A percentile compares a stretch with the other conserved stretches of the same genome.
These are phyloP conservation scores for Urophycis tenuis DNA, from an alignment of 2,797 vertebrate species.

Conservation along the genomic window DNA sequence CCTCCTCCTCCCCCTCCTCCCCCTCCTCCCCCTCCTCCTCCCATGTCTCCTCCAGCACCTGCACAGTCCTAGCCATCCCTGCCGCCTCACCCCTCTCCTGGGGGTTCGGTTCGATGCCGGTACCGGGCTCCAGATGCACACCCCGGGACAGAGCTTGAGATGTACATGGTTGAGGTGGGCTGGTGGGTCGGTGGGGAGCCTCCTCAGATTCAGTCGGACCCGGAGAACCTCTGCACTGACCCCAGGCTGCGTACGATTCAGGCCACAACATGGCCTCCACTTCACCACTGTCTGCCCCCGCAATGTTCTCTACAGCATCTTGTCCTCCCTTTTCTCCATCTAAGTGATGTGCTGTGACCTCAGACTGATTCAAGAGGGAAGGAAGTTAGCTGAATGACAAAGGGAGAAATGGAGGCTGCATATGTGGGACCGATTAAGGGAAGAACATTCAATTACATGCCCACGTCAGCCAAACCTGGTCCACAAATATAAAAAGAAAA, in stretches of 20 bases:
- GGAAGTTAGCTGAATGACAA: background rate
- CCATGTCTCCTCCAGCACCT: background rate
- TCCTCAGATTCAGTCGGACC: background rate
- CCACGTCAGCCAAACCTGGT: background rate
- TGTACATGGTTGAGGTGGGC: background rate
- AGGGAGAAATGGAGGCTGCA: background rate
- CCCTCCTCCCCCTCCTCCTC: background rate
- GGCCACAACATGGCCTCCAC: background rate
- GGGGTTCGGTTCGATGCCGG: background rate
- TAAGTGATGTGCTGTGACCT: constrained; percentile 3
- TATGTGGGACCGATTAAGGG: background rate
- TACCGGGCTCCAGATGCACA: background rate
- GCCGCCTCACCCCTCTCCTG: background rate
- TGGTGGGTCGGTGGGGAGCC: background rate
- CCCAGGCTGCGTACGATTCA: background rate
- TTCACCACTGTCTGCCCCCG: background rate
- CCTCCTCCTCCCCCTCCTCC: background rate
- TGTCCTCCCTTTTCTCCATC: constrained; percentile 2
- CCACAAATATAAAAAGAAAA: background rate
- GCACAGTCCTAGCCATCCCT: background rate
- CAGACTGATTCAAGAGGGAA: constrained; percentile 32
- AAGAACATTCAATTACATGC: background rate
- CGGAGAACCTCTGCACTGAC: background rate
- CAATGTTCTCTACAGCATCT: background rate
- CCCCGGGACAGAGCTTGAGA: background rate